Conservation (phyloP, 1,140 invertebrate genomes). For the Diorhabda carinulata region DNA sequence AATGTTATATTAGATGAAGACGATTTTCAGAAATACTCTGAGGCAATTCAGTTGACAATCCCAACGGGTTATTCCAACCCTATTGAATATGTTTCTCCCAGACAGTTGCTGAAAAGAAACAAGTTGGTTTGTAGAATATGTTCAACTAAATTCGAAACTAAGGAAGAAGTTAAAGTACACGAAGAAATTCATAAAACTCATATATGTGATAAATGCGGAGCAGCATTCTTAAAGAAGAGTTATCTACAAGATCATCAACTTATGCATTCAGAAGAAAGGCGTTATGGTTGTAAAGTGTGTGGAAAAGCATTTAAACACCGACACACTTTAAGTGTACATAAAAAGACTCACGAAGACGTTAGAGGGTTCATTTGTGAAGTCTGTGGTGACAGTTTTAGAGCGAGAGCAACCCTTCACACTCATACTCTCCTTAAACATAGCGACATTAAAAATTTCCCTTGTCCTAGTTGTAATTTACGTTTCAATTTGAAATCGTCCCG, state of each 20-base stretch:
- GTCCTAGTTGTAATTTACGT: constrained; percentile 34
- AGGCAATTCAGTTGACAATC: constrained; percentile 7
- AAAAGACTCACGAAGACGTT: constrained; percentile 47
- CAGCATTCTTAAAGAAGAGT: constrained; percentile 43
- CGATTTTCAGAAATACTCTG: constrained; percentile 12
- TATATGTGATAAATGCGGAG: constrained; percentile 53
- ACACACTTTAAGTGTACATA: constrained; percentile 46
- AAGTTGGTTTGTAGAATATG: constrained; percentile 7
- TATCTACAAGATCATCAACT: constrained; percentile 9
- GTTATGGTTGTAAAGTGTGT: constrained; percentile 14
- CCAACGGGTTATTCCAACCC: not conserved
- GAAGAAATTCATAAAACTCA: constrained; percentile 46
- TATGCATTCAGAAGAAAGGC: constrained; percentile 11
- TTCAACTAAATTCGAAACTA: not conserved
- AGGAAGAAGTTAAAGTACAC: constrained; percentile 17
- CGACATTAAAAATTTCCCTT: constrained; percentile 35
- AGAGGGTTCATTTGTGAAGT: constrained; percentile 32
- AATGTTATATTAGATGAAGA: constrained; percentile 15
- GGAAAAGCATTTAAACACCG: constrained; percentile 21
- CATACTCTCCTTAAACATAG: constrained; percentile 37
- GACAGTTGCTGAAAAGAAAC: constrained; percentile 5
- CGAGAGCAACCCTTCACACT: constrained; percentile 34
- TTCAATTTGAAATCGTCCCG: constrained; percentile 38
- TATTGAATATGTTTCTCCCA: constrained; percentile 12
- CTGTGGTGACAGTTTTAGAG: constrained; percentile 37